Percentiles rank a stretch among this genome's conserved stretches.
These are phyloP conservation scores for Silurus aristotelis DNA, from an alignment of 2,797 vertebrate genomes.

Conservation along the genomic window DNA sequence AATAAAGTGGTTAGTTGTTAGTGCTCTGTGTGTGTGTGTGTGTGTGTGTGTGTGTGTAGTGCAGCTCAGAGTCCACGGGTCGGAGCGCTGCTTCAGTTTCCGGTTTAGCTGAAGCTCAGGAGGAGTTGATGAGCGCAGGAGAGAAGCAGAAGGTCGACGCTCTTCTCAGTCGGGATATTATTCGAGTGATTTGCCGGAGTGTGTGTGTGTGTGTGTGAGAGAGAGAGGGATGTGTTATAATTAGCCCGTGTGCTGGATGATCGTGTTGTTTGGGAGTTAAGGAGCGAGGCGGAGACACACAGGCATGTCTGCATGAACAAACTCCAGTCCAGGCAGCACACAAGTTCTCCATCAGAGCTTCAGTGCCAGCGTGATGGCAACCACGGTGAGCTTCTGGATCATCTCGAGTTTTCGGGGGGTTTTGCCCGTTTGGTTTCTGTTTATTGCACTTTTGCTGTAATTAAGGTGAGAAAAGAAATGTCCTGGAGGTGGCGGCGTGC, in stretches of 20 bases:
- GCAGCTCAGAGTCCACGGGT: slow-evolving; percentile 18
- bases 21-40: background rate
- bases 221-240: background rate
- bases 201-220: background rate
- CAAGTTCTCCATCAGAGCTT: slow-evolving; percentile 72
- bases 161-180: background rate
- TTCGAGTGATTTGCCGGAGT: background rate
- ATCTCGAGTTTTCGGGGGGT: background rate
- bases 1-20: no score
- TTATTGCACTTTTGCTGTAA: background rate
- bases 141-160: background rate
- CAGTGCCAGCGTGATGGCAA: slow-evolving; percentile 74
- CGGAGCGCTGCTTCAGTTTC: slow-evolving; percentile 61
- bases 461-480: background rate
- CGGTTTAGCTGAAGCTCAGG: slow-evolving; percentile 62
- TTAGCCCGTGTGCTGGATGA: background rate
- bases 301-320: slow-evolving; percentile 75
- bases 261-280: slow-evolving; percentile 53
- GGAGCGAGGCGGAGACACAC: slow-evolving; percentile 40
- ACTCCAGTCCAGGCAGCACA: slow-evolving; percentile 57
- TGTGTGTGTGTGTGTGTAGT: background rate
- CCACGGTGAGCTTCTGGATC: slow-evolving; percentile 66
- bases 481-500: background rate
- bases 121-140: slow-evolving; percentile 26
- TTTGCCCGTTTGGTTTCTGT: no score